Evolutionary conservation across 2,888 invertebrate genomes (phyloP), one percentile per base, ranked within the genome.

Genomic region (Panopea generosa): DNA sequence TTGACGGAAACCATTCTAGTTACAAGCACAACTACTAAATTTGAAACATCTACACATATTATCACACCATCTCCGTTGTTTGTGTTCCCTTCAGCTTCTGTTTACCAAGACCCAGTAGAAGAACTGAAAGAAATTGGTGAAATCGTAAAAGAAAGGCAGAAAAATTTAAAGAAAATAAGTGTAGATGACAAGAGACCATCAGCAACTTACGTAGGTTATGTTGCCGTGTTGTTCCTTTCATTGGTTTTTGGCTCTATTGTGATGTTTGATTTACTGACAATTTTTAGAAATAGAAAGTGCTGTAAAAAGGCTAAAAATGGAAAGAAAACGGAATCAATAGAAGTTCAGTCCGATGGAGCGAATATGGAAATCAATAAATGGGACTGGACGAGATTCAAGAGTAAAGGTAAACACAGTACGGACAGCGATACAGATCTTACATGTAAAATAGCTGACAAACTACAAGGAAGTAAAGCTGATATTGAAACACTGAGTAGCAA

Each of bases 181-280:
- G 47, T 67, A 2, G 49, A 63, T 16, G 77, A 81, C 38, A 70
- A 74, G 11, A 49, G 81, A 33, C 74, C 77, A 7, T 81, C 81
- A 2, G 81, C 81, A 3, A 74, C 65, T 18, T 81, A 71, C 27
- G 77, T 81, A 1, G 81, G 81, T 16, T 77, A 71, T 52, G 60
- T 81, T n/a, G 81, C 81, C 18, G 57, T 81, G 3, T 18, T 49
- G 3, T 81, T 81, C 43, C 20, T 81, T 29, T 49, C 68, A 7
- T 27, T 29, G 9, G 74, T 70, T 2, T 65, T 81, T 40, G 81
- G 81, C 6, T 71, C 74, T 4, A 68, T 81, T 18, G 27, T 81
- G 20, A 2, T 77, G n/a, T 71, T 81, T 57, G 81, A 81, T 53
- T 9, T 81, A 14, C 38, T 71, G 24, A 61, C 77, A 0, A 26